A percentile compares a stretch with the other conserved stretches of the same genome.
Conservation (phyloP, 2,113 vertebrate species). For the Elanus axillaris region DNA sequence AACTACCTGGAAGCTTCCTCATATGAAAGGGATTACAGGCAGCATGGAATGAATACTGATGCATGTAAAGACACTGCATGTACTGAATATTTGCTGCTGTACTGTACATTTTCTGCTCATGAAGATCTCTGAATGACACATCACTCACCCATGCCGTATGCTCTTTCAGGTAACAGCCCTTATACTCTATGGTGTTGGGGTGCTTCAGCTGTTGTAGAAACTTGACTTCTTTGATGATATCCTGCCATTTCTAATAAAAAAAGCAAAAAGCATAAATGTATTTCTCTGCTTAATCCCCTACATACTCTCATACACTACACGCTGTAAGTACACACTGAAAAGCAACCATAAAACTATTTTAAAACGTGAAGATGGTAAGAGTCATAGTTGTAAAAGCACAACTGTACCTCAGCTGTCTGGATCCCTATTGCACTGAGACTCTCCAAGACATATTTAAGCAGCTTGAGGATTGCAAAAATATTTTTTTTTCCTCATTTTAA, state of each 20-base stretch:
- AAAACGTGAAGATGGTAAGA: background rate
- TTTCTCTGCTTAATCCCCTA: background rate
- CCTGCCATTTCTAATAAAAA: conserved; percentile 93
- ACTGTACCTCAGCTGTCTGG: background rate
- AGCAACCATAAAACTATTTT: background rate
- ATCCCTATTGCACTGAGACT: background rate
- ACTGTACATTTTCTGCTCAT: background rate
- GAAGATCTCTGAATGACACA: background rate
- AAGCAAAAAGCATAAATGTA: background rate
- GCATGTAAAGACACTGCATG: background rate
- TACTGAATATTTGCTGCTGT: background rate
- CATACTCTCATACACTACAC: background rate
- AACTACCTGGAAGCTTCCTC: background rate
- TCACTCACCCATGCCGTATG: conserved; percentile 91
- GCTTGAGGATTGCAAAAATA: background rate
- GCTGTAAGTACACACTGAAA: background rate
- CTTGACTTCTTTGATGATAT: conserved; percentile 98
- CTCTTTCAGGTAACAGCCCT: conserved; percentile 98
- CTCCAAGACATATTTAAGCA: background rate
- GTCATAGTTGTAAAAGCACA: background rate
- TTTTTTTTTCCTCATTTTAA: background rate
- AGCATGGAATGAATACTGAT: background rate
- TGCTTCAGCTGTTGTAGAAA: conserved; percentile 94
- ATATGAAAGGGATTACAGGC: background rate
- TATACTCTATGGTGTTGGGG: conserved; percentile 97